These are phyloP conservation scores for Drosophila baimaii DNA, from an alignment of 1,140 invertebrate species.

Conservation along the genomic window DNA sequence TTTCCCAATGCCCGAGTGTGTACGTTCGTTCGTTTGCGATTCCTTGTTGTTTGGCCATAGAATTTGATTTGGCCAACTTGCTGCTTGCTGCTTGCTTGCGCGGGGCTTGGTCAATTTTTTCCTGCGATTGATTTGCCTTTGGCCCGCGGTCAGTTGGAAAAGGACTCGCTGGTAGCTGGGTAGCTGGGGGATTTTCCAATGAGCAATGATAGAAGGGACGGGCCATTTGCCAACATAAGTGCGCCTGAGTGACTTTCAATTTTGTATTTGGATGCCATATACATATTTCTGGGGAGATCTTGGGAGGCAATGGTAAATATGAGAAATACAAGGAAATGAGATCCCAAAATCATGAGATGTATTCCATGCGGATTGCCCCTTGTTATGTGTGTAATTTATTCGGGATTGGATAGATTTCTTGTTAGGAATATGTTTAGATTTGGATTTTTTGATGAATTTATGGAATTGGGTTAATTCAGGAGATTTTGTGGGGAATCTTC, in stretches of 20 bases:
- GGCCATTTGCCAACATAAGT: conserved; percentile 47
- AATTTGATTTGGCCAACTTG: conserved; percentile 53
- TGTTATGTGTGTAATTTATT: conserved; percentile 6
- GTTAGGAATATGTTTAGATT: not conserved
- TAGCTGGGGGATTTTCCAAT: conserved; percentile 24
- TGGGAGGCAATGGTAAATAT: conserved; percentile 15
- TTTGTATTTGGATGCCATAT: conserved; percentile 29
- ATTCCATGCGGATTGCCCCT: conserved; percentile 3
- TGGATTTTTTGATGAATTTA: not conserved
- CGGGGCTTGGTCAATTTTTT: conserved; percentile 55
- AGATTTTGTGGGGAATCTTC: not conserved
- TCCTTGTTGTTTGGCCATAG: conserved; percentile 36
- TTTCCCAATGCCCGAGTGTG: conserved; percentile 58
- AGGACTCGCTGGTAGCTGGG: not conserved
- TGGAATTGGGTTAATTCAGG: not conserved
- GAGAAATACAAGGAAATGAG: conserved; percentile 11
- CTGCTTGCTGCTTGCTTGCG: too few relatives aligned
- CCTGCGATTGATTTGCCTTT: conserved; percentile 57
- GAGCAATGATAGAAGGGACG: conserved; percentile 1
- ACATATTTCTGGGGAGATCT: conserved; percentile 6
- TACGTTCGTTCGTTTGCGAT: conserved; percentile 24
- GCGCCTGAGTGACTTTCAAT: conserved; percentile 55
- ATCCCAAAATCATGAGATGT: conserved; percentile 1
- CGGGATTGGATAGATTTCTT: too few relatives aligned
- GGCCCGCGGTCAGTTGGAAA: conserved; percentile 52